Conservation (phyloP, 2,888 invertebrate genomes). For the Exephanes ischioxanthus region DNA sequence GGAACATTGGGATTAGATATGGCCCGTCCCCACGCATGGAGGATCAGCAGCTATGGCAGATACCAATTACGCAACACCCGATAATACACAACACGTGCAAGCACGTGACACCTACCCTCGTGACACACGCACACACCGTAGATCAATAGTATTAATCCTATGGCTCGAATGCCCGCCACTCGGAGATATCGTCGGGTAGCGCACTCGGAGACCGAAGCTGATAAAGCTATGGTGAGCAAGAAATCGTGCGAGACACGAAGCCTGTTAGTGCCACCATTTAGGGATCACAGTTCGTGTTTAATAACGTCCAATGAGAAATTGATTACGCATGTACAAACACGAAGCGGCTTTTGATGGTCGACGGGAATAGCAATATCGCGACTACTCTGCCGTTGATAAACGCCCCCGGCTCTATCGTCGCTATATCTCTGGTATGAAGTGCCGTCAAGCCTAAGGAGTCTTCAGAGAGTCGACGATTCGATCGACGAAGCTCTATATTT, state of each 20-base stretch:
- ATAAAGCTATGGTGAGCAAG: not conserved
- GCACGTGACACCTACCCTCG: conserved; percentile 10
- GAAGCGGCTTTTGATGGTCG: conserved; percentile 28
- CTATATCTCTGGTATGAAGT: not conserved
- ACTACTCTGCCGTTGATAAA: conserved; percentile 4
- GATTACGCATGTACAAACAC: conserved; percentile 41
- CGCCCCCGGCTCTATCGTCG: not conserved
- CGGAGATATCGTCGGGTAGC: not conserved
- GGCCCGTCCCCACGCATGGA: conserved; percentile 3
- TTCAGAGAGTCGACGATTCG: too few relatives aligned
- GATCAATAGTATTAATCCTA: conserved; percentile 49
- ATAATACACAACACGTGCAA: conserved; percentile 51
- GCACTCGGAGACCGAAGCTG: not conserved
- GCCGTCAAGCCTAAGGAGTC: too few relatives aligned
- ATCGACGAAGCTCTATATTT: too few relatives aligned
- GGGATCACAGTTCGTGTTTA: conserved; percentile 15
- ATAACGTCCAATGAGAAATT: conserved; percentile 61
- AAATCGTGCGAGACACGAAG: conserved; percentile 5
- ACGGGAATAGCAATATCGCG: conserved; percentile 26
- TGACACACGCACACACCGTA: not conserved
- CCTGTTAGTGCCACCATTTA: conserved; percentile 1
- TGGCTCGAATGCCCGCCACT: conserved; percentile 35
- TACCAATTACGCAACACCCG: conserved; percentile 53
- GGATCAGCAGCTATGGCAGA: conserved; percentile 26
- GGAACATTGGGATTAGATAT: conserved; percentile 18